phyloP scores from a whole-genome alignment of 2,113 vertebrate species.

The Actinemys pallida region DNA sequence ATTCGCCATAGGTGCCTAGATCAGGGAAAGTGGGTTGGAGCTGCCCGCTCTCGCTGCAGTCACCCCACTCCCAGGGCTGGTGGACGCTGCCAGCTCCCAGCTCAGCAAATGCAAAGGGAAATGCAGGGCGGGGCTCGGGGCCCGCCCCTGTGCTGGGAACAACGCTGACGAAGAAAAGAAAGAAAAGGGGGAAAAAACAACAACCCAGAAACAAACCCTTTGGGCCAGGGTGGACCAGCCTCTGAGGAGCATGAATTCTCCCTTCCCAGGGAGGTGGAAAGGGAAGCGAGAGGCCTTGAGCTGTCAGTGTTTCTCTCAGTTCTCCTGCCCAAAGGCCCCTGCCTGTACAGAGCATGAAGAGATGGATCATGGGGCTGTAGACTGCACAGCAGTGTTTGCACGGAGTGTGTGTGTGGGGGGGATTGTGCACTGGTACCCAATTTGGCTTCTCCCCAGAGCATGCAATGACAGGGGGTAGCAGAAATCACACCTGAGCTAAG shows the following conservation, averaged over 20 bases:
- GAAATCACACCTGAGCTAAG: background rate
- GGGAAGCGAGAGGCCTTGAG: background rate
- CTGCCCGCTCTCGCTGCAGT: background rate
- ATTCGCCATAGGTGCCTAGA: background rate
- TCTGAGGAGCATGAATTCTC: background rate
- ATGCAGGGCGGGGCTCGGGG: background rate
- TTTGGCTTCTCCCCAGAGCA: background rate
- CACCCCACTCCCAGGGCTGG: background rate
- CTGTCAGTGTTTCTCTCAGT: background rate
- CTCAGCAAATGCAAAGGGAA: slow-evolving; percentile 16
- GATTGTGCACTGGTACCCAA: background rate
- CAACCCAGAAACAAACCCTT: background rate
- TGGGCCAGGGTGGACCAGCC: background rate
- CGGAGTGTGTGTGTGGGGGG: background rate
- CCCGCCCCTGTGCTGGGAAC: background rate
- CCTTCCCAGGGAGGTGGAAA: background rate
- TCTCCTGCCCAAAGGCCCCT: background rate
- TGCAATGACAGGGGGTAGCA: background rate
- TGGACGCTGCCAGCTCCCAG: background rate
- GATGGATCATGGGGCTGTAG: rapidly evolving
- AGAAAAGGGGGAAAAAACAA: background rate
- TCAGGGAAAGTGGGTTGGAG: background rate
- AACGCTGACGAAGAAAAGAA: background rate
- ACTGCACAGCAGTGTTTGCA: background rate
- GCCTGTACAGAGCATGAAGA: background rate